Evolutionary conservation across 2,888 invertebrate species (phyloP).

Genomic region (Rhorus exstirpatorius): DNA sequence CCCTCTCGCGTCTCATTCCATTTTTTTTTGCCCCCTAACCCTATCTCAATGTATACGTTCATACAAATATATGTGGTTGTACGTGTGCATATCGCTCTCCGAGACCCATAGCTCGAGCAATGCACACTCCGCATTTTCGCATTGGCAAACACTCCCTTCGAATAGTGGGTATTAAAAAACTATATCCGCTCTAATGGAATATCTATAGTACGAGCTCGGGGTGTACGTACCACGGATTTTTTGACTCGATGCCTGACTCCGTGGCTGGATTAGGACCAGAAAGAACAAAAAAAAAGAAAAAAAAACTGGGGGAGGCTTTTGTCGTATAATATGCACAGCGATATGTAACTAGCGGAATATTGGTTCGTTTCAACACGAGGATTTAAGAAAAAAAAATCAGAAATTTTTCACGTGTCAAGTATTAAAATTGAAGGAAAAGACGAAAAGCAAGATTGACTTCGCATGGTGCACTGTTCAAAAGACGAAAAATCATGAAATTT

Average conservation of each 20-base stretch:
- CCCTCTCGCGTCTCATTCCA: conserved; percentile 23
- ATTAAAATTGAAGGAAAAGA: no score
- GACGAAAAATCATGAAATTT: no score
- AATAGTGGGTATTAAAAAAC: conserved; percentile 84
- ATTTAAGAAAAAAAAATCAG: no score
- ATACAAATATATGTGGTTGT: not conserved
- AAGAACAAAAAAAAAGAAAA: not conserved
- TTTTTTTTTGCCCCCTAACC: not conserved
- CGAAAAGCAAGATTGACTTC: no score
- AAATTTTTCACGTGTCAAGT: no score
- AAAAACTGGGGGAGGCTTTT: not conserved
- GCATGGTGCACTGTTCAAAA: no score
- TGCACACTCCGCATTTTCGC: conserved; percentile 83
- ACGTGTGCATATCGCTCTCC: conserved; percentile 48
- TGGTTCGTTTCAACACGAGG: no score
- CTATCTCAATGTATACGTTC: not conserved
- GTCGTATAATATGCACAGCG: not conserved
- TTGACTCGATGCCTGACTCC: conserved; percentile 58
- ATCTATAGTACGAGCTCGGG: conserved; percentile 25
- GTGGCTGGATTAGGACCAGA: not conserved
- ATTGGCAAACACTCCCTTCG: conserved; percentile 84
- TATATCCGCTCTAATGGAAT: conserved; percentile 84
- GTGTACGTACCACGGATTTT: conserved; percentile 38
- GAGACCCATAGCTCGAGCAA: conserved; percentile 58
- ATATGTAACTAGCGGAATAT: no score